phyloP scores from a whole-genome alignment of 1,140 invertebrate genomes.

The Panagrolaimus sp. region DNA sequence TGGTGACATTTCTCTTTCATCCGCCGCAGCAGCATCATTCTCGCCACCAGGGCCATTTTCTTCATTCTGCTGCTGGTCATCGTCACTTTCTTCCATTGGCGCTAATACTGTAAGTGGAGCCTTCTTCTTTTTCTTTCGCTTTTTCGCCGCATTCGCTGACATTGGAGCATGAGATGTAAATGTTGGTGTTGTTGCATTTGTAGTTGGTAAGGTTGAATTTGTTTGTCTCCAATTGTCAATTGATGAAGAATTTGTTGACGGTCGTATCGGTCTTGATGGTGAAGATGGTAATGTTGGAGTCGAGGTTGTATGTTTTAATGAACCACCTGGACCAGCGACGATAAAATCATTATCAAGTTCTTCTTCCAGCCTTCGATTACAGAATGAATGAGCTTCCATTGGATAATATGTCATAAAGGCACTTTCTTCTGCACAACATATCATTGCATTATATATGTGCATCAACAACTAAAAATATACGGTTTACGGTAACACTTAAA shows the following conservation, averaged over 20 bases:
- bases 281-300: neutral
- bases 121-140: neutral
- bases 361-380: neutral
- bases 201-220: neutral
- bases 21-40: neutral
- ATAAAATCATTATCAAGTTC: slow-evolving; percentile 7
- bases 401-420: slow-evolving; percentile 36
- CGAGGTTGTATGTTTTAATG: neutral
- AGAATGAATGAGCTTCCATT: slow-evolving; percentile 20
- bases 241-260: neutral
- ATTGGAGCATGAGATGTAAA: neutral
- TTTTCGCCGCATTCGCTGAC: neutral
- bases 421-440: slow-evolving; percentile 45
- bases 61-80: neutral
- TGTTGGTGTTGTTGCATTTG: neutral
- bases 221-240: neutral
- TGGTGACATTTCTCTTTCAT: neutral
- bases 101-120: neutral
- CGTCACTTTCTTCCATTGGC: neutral
- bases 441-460: slow-evolving; percentile 49
- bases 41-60: neutral
- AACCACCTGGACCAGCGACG: neutral
- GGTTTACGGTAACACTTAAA: neutral
- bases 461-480: slow-evolving; percentile 49
- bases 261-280: neutral